These are phyloP conservation scores for Calidris pygmaea DNA, from an alignment of 2,113 vertebrate species.

Conservation along the genomic window DNA sequence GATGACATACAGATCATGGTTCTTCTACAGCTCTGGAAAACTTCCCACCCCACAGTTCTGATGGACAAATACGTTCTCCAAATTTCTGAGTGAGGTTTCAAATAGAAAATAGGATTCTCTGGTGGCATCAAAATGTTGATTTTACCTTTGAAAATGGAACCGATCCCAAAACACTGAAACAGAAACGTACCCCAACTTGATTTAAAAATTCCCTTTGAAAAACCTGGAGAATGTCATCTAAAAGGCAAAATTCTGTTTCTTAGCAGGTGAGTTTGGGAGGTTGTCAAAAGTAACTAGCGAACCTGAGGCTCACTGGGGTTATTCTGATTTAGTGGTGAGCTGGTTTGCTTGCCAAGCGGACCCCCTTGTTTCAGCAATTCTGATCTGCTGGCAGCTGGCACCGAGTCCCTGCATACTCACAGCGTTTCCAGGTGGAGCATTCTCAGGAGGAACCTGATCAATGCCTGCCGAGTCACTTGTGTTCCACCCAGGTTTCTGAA, in stretches of 20 bases:
- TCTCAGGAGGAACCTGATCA: constrained; percentile 38
- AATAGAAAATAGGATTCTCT: neutral
- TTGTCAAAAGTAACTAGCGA: neutral
- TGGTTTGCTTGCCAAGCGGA: neutral
- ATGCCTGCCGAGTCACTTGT: neutral
- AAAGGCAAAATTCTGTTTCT: neutral
- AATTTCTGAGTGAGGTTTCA: neutral
- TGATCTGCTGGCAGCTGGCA: neutral
- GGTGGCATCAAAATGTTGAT: neutral
- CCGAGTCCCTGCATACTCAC: constrained; percentile 46
- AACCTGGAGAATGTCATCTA: neutral
- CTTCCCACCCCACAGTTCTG: neutral
- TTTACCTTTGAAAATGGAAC: neutral
- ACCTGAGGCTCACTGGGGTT: neutral
- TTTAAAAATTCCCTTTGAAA: neutral
- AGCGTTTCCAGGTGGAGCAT: constrained; percentile 41
- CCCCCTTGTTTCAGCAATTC: neutral
- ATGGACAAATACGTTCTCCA: neutral
- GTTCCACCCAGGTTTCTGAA: constrained; percentile 70
- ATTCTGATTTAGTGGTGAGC: neutral
- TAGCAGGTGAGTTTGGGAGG: neutral
- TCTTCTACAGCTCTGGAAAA: neutral
- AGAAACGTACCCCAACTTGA: neutral
- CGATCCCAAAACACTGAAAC: neutral
- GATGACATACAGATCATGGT: neutral